phyloP scores from a whole-genome alignment of 2,113 vertebrate genomes.

The Zosterops borbonicus region DNA sequence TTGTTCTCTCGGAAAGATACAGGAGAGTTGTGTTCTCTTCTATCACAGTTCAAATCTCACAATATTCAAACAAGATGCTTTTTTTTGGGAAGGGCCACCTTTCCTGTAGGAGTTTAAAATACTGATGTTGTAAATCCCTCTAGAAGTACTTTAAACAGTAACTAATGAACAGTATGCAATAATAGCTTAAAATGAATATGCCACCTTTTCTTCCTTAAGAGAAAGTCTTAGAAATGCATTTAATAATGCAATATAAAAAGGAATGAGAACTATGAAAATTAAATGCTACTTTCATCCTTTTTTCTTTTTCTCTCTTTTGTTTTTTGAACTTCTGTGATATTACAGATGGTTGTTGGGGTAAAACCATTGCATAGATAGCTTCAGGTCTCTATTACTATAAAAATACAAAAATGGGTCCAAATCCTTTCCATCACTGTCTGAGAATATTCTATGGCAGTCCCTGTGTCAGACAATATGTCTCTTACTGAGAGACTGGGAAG shows the following conservation, averaged over 20 bases:
- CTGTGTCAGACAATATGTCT: background rate
- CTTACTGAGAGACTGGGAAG: background rate
- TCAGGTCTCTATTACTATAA: background rate
- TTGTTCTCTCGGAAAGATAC: background rate
- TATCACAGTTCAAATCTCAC: background rate
- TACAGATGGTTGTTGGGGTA: background rate
- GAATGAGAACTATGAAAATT: background rate
- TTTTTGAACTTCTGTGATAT: background rate
- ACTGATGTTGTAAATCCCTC: background rate
- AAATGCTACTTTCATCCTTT: background rate
- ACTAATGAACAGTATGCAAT: background rate
- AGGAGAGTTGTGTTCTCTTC: background rate
- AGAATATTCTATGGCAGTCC: background rate
- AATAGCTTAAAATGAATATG: background rate
- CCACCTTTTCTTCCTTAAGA: background rate
- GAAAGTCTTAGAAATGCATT: background rate
- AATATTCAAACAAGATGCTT: background rate
- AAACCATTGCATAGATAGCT: background rate
- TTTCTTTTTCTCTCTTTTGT: background rate
- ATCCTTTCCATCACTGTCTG: background rate
- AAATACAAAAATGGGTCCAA: background rate
- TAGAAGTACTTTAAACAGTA: background rate
- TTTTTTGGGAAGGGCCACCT: background rate
- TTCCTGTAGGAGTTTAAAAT: conserved; percentile 19
- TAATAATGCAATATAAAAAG: background rate